Conservation (phyloP, 2,113 vertebrate species). For the Bubo bubo region DNA sequence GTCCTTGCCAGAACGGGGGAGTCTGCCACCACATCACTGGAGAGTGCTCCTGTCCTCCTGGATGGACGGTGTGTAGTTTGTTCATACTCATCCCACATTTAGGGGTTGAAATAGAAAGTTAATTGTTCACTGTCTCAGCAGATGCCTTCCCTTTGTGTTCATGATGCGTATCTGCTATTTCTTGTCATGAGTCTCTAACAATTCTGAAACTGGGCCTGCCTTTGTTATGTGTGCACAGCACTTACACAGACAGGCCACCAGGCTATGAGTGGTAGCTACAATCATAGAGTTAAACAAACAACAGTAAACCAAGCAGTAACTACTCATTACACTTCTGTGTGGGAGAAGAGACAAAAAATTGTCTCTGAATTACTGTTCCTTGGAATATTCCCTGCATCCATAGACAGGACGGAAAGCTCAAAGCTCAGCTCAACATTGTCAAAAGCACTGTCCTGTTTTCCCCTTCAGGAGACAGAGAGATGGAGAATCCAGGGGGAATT, state of each 20-base stretch:
- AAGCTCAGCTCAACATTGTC: neutral
- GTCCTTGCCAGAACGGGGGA: conserved; percentile 96
- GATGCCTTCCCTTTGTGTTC: neutral
- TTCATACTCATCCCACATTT: neutral
- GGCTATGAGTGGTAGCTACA: neutral
- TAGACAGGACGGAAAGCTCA: neutral
- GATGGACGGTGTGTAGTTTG: conserved; percentile 88
- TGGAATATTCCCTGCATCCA: neutral
- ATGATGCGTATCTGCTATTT: fast-evolving
- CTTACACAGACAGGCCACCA: neutral
- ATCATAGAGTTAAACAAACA: neutral
- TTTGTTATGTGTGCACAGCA: neutral
- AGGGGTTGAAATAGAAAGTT: neutral
- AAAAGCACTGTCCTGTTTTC: neutral
- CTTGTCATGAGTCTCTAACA: neutral
- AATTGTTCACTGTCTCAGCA: neutral
- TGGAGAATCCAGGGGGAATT: neutral
- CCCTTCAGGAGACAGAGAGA: neutral
- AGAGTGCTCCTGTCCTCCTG: conserved; percentile 91
- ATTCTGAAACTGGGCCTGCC: neutral
- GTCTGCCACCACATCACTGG: conserved; percentile 96
- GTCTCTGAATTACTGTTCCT: neutral
- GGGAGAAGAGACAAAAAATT: neutral
- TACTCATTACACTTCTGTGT: neutral
- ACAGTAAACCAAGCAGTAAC: neutral